Conservation (phyloP, 2,888 invertebrate genomes). For the Meandrusa payeni region DNA sequence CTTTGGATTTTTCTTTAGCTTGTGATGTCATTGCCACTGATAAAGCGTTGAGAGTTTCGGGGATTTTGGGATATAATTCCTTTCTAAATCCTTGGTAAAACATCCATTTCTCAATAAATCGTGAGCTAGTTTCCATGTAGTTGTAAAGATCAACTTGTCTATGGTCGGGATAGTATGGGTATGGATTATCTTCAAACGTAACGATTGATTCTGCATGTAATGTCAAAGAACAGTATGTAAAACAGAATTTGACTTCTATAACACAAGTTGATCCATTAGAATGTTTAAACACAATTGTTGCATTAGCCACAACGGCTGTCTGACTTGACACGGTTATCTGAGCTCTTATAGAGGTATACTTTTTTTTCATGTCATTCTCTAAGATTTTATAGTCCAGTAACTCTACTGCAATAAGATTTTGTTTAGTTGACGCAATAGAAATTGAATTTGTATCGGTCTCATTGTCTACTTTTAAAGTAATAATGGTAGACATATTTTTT, state of each 20-base stretch:
- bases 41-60: slow-evolving; percentile 65
- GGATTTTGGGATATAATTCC: slow-evolving; percentile 66
- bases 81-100: slow-evolving; percentile 71
- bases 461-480: slow-evolving; percentile 49
- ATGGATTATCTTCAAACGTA: slow-evolving; percentile 49
- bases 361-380: slow-evolving; percentile 28
- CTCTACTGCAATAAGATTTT: slow-evolving; percentile 42
- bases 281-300: slow-evolving; percentile 50
- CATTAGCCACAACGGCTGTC: slow-evolving; percentile 38
- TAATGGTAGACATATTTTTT: slow-evolving; percentile 35
- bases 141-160: slow-evolving; percentile 48
- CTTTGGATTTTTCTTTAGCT: slow-evolving; percentile 51
- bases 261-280: slow-evolving; percentile 55
- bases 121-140: slow-evolving; percentile 52
- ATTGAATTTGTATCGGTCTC: slow-evolving; percentile 38
- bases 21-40: slow-evolving; percentile 49
- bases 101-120: slow-evolving; percentile 71
- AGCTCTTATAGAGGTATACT: slow-evolving; percentile 47
- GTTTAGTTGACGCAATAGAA: slow-evolving; percentile 46
- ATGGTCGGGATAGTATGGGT: slow-evolving; percentile 58
- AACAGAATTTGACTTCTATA: slow-evolving; percentile 59
- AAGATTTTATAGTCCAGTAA: slow-evolving; percentile 6
- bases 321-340: slow-evolving; percentile 43
- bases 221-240: slow-evolving; percentile 61
- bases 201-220: slow-evolving; percentile 50